Percentiles rank a stretch among this genome's conserved stretches.
Conservation (phyloP, 2,113 vertebrate genomes). For the Numenius arquata region DNA sequence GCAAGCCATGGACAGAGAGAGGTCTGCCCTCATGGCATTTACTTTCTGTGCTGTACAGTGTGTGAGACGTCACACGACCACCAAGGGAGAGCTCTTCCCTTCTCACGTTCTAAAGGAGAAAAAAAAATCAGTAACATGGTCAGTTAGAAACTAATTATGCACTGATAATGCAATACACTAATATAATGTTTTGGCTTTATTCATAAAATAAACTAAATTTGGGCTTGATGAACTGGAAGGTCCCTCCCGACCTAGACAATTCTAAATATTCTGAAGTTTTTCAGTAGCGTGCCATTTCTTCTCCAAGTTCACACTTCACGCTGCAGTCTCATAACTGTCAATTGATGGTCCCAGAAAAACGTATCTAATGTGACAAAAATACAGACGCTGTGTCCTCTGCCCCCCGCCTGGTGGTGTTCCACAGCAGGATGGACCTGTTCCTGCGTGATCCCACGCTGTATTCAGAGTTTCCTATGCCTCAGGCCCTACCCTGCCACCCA, state of each 20-base stretch:
- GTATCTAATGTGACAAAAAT: not conserved
- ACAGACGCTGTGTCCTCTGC: not conserved
- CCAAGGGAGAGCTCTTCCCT: not conserved
- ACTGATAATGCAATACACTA: not conserved
- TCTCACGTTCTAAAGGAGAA: not conserved
- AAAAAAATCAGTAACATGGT: not conserved
- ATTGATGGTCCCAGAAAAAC: not conserved
- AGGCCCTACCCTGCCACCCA: not conserved
- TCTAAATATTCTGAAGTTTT: not conserved
- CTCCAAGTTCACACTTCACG: not conserved
- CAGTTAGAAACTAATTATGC: not conserved
- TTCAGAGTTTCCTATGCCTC: not conserved
- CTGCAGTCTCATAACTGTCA: not conserved
- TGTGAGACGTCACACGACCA: not conserved
- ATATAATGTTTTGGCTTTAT: not conserved
- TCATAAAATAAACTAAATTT: not conserved
- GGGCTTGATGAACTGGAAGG: too few relatives aligned
- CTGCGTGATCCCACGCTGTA: rapidly evolving
- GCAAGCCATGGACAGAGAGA: not conserved
- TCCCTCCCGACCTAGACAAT: too few relatives aligned
- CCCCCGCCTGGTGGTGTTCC: not conserved
- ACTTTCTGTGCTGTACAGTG: not conserved
- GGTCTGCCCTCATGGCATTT: not conserved
- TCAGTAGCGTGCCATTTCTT: not conserved
- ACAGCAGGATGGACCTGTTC: not conserved